Base-by-base conservation (phyloP, 2,888 invertebrate genomes). In the Syritta pipiens region DNA sequence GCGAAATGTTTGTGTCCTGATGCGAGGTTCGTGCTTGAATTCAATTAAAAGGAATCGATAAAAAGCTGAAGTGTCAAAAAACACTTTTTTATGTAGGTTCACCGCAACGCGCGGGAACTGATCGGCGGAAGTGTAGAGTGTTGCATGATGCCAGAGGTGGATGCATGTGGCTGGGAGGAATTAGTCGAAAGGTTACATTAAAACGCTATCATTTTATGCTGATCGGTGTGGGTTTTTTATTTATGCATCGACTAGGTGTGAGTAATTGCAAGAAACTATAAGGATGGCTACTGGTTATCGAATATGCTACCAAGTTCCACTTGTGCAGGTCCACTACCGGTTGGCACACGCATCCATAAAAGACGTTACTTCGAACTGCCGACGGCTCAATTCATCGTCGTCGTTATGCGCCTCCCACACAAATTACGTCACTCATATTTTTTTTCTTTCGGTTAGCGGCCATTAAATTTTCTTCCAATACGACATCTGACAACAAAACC, bases 141-240 rank as follows among this genome's bases (percentile, higher is more conserved):
- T 49, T 26, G 48, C 53, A 62, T 57, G 69, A 26, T 19, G 3
- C 19, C 35, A 40, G 19, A 57, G 51, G 17, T 49, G 62, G 12
- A 42, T 48, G 19, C 60, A 48, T 53, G 60, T 55, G 35, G 60
- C 9, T 40, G 19, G 26, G 40, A 30, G 37, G 76, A 76, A 76
- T 76, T 76, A 76, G 76, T 63, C 69, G 71, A 59, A 76, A 76
- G 71, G 71, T 76, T 76, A 76, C 71, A 76, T 71, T 76, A 63
- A 69, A 76, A 19, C 22, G 57, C 32, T 57, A 76, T 76, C 71
- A 26, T 28, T 57, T 26, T 37, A 4, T 49, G n/a, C 26, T 55
- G 26, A 69, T 75, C 75, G 53, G 30, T n/a, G 7, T 28, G 17
- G 4, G 6, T 9, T 42, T 28, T 6, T 62, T 69, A 69, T 49